phyloP scores from a whole-genome alignment of 2,888 invertebrate species.

The Cantharis lateralis region DNA sequence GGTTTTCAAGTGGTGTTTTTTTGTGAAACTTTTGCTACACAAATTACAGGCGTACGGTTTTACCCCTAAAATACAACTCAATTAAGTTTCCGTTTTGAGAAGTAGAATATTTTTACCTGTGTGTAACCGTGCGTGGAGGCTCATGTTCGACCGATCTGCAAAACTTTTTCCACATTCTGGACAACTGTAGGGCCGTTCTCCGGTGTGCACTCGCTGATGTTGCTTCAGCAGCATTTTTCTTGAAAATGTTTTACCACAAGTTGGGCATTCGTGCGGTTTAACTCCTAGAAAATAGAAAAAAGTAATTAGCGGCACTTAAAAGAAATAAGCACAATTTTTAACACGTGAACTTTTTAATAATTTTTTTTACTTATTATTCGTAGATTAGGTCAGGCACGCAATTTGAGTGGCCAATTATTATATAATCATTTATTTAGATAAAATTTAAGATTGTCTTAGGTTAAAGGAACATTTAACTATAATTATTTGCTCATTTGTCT shows the following conservation, averaged over 20 bases:
- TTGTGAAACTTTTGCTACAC: slow-evolving; percentile 80
- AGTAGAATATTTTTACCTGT: slow-evolving; percentile 59
- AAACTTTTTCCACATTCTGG: slow-evolving; percentile 81
- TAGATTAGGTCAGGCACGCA: neutral
- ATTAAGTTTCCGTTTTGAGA: neutral
- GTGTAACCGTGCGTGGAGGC: slow-evolving; percentile 77
- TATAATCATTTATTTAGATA: neutral
- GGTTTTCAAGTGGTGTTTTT: slow-evolving; percentile 83
- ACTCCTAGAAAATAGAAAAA: slow-evolving; percentile 58
- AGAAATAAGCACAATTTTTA: too few species aligned
- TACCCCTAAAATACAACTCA: slow-evolving; percentile 61
- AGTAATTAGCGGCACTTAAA: too few species aligned
- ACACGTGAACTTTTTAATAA: neutral
- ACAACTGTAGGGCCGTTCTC: slow-evolving; percentile 81
- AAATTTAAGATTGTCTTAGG: neutral
- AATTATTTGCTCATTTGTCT: neutral
- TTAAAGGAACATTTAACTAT: neutral
- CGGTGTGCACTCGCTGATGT: slow-evolving; percentile 81
- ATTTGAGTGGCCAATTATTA: neutral
- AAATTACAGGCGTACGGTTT: slow-evolving; percentile 72
- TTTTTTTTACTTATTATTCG: neutral
- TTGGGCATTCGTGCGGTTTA: slow-evolving; percentile 76
- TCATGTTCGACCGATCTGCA: slow-evolving; percentile 85
- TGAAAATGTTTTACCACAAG: slow-evolving; percentile 82
- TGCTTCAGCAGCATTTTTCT: slow-evolving; percentile 84